phyloP scores from a whole-genome alignment of 1,140 invertebrate species.

The Ceratina calcarata region DNA sequence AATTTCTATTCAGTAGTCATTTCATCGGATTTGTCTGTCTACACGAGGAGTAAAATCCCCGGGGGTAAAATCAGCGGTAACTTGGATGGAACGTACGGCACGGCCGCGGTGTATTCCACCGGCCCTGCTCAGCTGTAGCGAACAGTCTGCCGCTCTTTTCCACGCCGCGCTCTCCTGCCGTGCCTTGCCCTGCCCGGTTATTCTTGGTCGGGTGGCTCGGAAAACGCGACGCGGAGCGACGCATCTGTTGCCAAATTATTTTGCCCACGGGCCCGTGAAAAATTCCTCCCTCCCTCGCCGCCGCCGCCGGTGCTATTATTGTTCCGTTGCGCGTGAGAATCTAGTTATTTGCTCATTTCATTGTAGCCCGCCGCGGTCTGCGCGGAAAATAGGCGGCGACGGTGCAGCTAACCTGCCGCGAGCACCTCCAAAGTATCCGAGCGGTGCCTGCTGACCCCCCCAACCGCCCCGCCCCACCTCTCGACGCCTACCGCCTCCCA shows the following conservation, averaged over 20 bases:
- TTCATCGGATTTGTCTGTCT: not conserved
- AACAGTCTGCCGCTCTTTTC: conserved; percentile 57
- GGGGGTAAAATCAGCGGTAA: not conserved
- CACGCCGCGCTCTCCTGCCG: conserved; percentile 23
- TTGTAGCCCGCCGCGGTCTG: conserved; percentile 55
- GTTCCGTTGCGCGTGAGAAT: conserved; percentile 76
- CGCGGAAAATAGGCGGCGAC: conserved; percentile 55
- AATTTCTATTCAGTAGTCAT: too few species aligned
- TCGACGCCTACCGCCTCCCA: too few species aligned
- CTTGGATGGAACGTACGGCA: conserved; percentile 7
- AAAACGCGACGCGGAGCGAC: conserved; percentile 72
- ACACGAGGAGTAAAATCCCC: not conserved
- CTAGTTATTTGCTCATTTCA: conserved; percentile 78
- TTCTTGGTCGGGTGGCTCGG: conserved; percentile 78
- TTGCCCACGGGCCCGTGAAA: conserved; percentile 79
- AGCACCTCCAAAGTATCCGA: conserved; percentile 11
- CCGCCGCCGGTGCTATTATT: conserved; percentile 71
- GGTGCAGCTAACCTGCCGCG: conserved; percentile 40
- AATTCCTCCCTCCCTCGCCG: conserved; percentile 67
- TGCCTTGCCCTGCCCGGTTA: conserved; percentile 67
- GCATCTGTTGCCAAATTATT: conserved; percentile 81
- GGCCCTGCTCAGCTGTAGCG: conserved; percentile 31
- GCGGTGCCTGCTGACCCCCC: not conserved
- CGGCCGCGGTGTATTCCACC: conserved; percentile 45
- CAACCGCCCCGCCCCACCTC: too few species aligned